Evolutionary conservation across 2,113 vertebrate genomes (phyloP).

Genomic region (Campylomormyrus numenius): DNA sequence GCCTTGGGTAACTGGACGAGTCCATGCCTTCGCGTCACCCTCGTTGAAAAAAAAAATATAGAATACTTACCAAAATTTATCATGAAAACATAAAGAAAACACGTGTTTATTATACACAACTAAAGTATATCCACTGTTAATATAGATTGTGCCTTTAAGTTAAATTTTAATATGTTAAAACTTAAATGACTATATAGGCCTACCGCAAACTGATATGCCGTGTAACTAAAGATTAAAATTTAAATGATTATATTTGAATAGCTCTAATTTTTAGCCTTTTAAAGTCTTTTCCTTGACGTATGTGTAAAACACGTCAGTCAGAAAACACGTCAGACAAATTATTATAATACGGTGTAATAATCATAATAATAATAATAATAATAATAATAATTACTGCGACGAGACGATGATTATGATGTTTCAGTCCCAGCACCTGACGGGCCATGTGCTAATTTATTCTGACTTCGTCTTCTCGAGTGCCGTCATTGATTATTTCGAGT

Average conservation of each 20-base stretch:
- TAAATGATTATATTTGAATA: not conserved
- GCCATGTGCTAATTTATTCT: slow-evolving; percentile 66
- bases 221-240: not conserved
- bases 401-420: slow-evolving; percentile 49
- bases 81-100: not conserved
- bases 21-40: not conserved
- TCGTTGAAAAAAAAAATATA: not conserved
- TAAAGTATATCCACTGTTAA: not conserved
- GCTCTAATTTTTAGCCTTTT: not conserved
- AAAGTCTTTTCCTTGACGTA: not conserved
- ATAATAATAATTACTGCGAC: not conserved
- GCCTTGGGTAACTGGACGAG: not conserved
- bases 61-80: not conserved
- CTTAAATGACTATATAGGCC: not conserved
- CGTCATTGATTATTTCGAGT: slow-evolving; percentile 43
- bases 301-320: not conserved
- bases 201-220: not conserved
- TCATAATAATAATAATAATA: not conserved
- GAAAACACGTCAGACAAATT: not conserved
- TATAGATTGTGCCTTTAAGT: not conserved
- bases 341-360: not conserved
- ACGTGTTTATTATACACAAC: not conserved
- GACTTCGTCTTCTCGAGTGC: slow-evolving; percentile 60
- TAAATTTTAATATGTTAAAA: not conserved
- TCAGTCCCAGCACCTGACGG: slow-evolving; percentile 64